Percentiles rank a stretch among this genome's conserved stretches.
Evolutionary conservation across 2,113 vertebrate genomes (phyloP).

Genomic region (Manacus vitellinus): DNA sequence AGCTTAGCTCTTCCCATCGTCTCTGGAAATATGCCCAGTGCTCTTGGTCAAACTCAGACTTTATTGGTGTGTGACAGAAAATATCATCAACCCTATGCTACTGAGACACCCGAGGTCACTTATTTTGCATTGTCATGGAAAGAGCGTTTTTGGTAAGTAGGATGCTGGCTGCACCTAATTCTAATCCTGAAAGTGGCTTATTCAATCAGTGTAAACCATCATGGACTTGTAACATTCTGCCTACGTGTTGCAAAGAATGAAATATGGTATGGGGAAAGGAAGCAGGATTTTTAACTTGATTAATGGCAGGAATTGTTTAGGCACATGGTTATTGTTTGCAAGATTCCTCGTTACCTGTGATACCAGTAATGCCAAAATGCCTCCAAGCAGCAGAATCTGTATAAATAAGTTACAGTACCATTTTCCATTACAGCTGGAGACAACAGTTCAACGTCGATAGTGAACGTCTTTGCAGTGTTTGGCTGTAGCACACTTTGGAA

Average conservation of each 20-base stretch:
- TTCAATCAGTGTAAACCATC: not conserved
- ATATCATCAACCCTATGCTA: not conserved
- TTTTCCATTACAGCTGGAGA: not conserved
- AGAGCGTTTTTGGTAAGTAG: not conserved
- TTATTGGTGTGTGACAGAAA: not conserved
- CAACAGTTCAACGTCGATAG: not conserved
- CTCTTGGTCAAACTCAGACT: not conserved
- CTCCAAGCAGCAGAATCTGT: not conserved
- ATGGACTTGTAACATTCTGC: not conserved
- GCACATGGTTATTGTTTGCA: fast-evolving
- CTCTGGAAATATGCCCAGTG: not conserved
- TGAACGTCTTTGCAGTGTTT: not conserved
- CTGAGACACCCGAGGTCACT: not conserved
- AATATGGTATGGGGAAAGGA: not conserved
- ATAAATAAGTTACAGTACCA: not conserved
- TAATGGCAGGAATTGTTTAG: not conserved
- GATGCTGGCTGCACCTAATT: not conserved
- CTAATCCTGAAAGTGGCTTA: conserved; percentile 17
- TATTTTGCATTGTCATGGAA: not conserved
- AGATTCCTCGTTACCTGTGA: not conserved
- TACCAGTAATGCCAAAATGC: not conserved
- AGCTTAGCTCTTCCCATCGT: not conserved
- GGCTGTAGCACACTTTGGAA: not conserved
- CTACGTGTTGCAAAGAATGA: not conserved
- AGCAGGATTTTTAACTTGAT: not conserved